These are phyloP conservation scores for Bursaphelenchus okinawaensis DNA, from an alignment of 2,888 invertebrate genomes.

Conservation along the genomic window DNA sequence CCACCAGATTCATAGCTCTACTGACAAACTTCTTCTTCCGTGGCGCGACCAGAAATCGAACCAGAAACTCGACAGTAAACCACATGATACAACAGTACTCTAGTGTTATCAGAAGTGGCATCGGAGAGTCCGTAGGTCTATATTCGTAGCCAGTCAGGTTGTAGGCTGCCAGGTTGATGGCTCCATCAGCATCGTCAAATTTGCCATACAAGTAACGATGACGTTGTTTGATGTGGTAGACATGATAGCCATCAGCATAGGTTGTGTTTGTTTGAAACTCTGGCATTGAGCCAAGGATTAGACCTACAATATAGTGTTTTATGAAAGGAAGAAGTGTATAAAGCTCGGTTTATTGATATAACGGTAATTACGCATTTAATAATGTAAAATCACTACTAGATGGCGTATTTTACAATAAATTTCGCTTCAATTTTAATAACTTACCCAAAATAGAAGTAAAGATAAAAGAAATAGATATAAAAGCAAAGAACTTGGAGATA, in stretches of 20 bases:
- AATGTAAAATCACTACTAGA: no score
- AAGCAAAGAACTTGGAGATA: slow-evolving; percentile 45
- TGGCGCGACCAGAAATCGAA: slow-evolving; percentile 47
- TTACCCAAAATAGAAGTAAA: slow-evolving; percentile 49
- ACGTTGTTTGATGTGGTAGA: slow-evolving; percentile 35
- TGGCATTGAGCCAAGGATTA: slow-evolving; percentile 55
- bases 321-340: neutral
- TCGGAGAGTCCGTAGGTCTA: slow-evolving; percentile 48
- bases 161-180: neutral
- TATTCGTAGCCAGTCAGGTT: slow-evolving; percentile 27
- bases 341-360: no score
- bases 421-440: neutral
- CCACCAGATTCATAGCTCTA: slow-evolving; percentile 51
- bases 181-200: slow-evolving; percentile 13
- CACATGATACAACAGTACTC: slow-evolving; percentile 56
- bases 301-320: slow-evolving; percentile 25
- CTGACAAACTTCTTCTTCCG: slow-evolving; percentile 39
- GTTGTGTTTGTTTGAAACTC: slow-evolving; percentile 52
- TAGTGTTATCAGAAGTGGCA: slow-evolving; percentile 33
- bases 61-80: slow-evolving; percentile 54
- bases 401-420: slow-evolving; percentile 2
- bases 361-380: no score
- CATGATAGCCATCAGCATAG: slow-evolving; percentile 47
- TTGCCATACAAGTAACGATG: slow-evolving; percentile 4
- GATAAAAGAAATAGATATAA: slow-evolving; percentile 53